Conservation (phyloP, 1,140 invertebrate genomes). For the Trichonephila inaurata region DNA sequence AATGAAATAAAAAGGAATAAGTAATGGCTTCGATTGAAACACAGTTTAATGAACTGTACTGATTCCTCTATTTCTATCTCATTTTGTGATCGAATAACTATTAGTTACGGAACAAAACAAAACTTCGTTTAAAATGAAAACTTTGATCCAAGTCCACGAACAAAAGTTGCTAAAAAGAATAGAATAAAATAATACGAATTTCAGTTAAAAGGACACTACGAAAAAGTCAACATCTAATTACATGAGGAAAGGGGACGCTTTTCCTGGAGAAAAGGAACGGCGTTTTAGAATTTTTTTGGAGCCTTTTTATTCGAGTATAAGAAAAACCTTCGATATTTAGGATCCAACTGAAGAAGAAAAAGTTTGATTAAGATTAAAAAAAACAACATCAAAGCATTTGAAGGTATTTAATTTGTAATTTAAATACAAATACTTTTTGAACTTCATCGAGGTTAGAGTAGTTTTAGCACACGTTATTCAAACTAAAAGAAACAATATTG, state of each 20-base stretch:
- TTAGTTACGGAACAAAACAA: neutral
- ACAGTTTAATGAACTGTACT: neutral
- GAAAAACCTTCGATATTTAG: too few species aligned
- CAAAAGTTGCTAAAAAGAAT: neutral
- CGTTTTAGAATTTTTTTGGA: neutral
- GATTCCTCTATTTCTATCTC: neutral
- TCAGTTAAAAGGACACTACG: neutral
- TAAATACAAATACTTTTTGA: too few species aligned
- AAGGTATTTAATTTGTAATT: too few species aligned
- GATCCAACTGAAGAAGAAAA: too few species aligned
- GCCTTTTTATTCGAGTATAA: too few species aligned
- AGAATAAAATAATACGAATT: neutral
- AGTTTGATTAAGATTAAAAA: too few species aligned
- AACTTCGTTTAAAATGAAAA: neutral
- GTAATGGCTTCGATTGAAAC: neutral
- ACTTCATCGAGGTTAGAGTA: too few species aligned
- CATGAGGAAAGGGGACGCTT: neutral
- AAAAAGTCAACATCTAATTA: neutral
- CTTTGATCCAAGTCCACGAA: neutral
- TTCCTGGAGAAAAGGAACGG: neutral
- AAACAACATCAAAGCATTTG: too few species aligned
- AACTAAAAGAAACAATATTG: too few species aligned
- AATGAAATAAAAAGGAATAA: neutral
- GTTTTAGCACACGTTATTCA: too few species aligned
- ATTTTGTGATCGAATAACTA: neutral